Evolutionary conservation across 2,888 invertebrate genomes (phyloP), one percentile per base, ranked within the genome.

Genomic region (Dynastes maya): DNA sequence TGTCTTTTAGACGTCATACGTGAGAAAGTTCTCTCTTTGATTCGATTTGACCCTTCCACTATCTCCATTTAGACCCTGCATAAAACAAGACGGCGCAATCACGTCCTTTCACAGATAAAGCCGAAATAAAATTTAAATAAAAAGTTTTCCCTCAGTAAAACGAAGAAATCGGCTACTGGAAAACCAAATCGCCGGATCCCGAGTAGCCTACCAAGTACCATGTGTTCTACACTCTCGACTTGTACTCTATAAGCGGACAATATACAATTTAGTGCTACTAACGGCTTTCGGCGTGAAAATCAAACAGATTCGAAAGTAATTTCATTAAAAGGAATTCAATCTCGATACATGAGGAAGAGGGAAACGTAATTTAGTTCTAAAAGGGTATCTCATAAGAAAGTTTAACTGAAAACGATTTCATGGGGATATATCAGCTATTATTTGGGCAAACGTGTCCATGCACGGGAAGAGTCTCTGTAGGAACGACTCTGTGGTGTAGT

Each of bases 111-210:
- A 16, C 55, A 71, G 71, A 71, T 71, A 71, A 71, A 71, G 55
- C 37, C 16, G 71, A 71, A 71, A 71, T 71, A 71, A 71, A 71
- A 71, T 71, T 71, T 71, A 71, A 71, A 71, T 71, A 71, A 71
- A 70, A 71, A 58, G 71, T 71, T 71, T 71, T 55, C 55, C 71
- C 37, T 40, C 22, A 22, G 71, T 32, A 58, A 71, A 71, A 22
- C 58, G 55, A 37, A 55, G 5, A 71, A 71, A 13, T 71, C 71
- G 37, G n/a, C 37, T 58, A 16, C 11, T 29, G 32, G 68, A 71
- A 53, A 71, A 32, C 53, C 32, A 16, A 55, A n/a, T 55, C 37
- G 29, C 11, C 37, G 55, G 27, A 55, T 55, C 40, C 55, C 55
- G 55, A 2, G 16, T 11, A 37, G 37, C 40, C 32, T 29, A 37